These are phyloP conservation scores for Asobara japonica DNA, from an alignment of 1,140 invertebrate species.

Conservation along the genomic window DNA sequence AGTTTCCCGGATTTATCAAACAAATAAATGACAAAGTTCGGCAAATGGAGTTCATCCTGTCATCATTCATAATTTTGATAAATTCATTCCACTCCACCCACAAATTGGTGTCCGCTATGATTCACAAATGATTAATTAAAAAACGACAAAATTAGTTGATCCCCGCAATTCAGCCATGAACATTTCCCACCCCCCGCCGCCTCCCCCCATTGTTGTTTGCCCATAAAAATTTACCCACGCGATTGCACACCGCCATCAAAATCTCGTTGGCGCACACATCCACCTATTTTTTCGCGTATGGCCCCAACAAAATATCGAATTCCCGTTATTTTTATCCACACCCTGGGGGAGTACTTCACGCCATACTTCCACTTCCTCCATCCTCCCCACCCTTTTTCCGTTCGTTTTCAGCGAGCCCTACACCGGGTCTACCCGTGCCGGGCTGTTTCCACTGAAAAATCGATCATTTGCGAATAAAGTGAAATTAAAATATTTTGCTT, in stretches of 20 bases:
- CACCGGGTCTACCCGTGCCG: neutral
- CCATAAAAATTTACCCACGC: neutral
- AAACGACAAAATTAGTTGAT: neutral
- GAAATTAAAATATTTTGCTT: conserved; percentile 25
- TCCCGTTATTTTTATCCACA: conserved; percentile 12
- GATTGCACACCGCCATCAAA: neutral
- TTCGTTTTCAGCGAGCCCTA: neutral
- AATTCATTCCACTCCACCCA: too few species aligned
- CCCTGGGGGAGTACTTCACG: neutral
- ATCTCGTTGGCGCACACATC: neutral
- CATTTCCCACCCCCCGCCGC: neutral
- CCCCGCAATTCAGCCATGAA: neutral
- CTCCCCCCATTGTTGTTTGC: neutral
- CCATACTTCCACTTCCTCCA: neutral
- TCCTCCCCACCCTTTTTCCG: neutral
- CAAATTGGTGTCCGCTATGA: neutral
- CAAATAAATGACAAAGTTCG: too few species aligned
- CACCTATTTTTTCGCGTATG: neutral
- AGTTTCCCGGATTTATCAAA: too few species aligned
- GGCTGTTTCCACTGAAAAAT: neutral
- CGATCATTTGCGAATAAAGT: neutral
- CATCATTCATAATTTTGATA: too few species aligned
- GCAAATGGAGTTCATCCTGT: too few species aligned
- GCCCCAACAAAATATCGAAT: conserved; percentile 16
- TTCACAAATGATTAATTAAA: neutral